Base-by-base conservation (phyloP, 2,113 vertebrate genomes). In the Piprites chloris region DNA sequence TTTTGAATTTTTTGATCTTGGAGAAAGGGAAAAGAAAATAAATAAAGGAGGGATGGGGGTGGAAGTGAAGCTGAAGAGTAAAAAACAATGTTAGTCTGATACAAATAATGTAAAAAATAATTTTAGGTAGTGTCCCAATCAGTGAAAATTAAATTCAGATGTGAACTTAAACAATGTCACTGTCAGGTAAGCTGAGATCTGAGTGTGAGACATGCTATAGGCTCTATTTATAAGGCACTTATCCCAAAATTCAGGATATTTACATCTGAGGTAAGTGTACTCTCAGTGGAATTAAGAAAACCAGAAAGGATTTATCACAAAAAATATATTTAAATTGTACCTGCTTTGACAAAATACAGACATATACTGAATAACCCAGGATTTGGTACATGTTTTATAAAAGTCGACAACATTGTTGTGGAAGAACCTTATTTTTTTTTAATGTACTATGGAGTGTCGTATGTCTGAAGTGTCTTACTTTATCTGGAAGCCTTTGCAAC, bases 11-110 rank as follows among this genome's bases (percentile, higher is more conserved):
- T 87, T 68, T 89, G 37, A 76, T 73, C 16, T 26, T 74, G 37
- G 15, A 78, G 49, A 80, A 75, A 90, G 44, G 11, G 8, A 65
- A 72, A 93, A 71, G 4, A 65, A 69, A 91, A 55, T 24, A 47
- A 67, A 37, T 35, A 24, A 3, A 6, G 4, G 50, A 52, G 2
- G 7, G 7, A 5, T 4, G 4, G 17, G 3, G 9, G 14, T 32
- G 9, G 17, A 15, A 33, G 32, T 8, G 22, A 87, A 92, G 24
- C 10, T 65, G 28, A 84, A 79, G 32, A 56, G 15, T 33, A 53
- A 16, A n/a, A 93, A 74, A 82, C n/a, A 85, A 17, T 37, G 15
- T 50, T 50, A 39, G 13, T 66, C 20, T 26, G 39, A 55, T 26
- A 32, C 13, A 73, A 94, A 68, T 13, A 85, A 35, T 15, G 11